phyloP scores from a whole-genome alignment of 2,888 invertebrate species.

The Eutolmus rufibarbis region DNA sequence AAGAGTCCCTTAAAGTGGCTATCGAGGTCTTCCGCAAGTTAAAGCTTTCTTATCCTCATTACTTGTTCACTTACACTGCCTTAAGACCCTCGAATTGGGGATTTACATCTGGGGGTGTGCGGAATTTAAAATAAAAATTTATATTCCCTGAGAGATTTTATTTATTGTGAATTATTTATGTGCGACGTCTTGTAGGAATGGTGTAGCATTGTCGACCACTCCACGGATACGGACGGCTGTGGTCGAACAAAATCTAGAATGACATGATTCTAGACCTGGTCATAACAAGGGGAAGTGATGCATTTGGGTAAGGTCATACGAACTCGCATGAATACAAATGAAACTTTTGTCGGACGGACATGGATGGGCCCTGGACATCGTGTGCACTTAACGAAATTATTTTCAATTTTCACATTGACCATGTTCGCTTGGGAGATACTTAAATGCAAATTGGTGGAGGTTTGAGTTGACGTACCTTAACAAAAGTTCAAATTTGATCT shows the following conservation, averaged over 20 bases:
- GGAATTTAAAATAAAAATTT: slow-evolving; percentile 27
- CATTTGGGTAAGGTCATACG: slow-evolving; percentile 8
- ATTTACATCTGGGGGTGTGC: background rate
- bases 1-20: slow-evolving; percentile 1
- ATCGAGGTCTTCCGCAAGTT: background rate
- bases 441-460: background rate
- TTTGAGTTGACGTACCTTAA: background rate
- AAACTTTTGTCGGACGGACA: background rate
- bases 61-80: slow-evolving; percentile 14
- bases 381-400: background rate
- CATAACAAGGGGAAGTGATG: background rate
- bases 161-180: slow-evolving; percentile 28
- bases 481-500: background rate
- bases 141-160: slow-evolving; percentile 15
- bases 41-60: slow-evolving; percentile 7
- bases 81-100: background rate
- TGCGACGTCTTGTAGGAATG: background rate
- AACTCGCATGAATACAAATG: background rate
- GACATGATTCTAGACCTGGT: background rate
- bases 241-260: background rate
- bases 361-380: background rate
- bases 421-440: background rate
- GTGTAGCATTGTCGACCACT: background rate
- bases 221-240: background rate
- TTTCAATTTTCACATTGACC: background rate